Conservation (phyloP, 2,888 invertebrate species). For the Melanostoma mellinum region DNA sequence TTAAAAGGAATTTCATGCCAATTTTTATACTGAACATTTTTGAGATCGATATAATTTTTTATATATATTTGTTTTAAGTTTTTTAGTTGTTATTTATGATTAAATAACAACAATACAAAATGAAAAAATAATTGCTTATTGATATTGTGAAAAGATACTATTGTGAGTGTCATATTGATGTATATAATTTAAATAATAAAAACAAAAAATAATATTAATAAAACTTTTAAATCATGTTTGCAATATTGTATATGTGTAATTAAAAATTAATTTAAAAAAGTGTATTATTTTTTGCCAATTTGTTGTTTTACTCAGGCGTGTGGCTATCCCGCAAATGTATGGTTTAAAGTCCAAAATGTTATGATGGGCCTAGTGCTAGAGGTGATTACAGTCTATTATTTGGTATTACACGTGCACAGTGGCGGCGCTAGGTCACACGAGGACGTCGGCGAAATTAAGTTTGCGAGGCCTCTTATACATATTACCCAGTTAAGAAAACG, state of each 20-base stretch:
- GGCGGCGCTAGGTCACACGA: no score
- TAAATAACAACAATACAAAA: slow-evolving; percentile 56
- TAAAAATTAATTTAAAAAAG: slow-evolving; percentile 55
- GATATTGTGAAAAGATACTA: slow-evolving; percentile 72
- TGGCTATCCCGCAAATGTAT: neutral
- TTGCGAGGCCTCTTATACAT: no score
- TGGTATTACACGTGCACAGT: no score
- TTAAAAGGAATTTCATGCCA: slow-evolving; percentile 39
- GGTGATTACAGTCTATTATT: no score
- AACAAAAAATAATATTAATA: slow-evolving; percentile 54
- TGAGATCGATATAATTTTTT: slow-evolving; percentile 55
- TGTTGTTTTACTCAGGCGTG: slow-evolving; percentile 18
- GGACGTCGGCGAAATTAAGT: no score
- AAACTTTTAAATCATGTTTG: slow-evolving; percentile 71
- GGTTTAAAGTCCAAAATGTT: no score
- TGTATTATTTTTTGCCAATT: slow-evolving; percentile 69
- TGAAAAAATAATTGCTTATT: slow-evolving; percentile 66
- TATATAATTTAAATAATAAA: slow-evolving; percentile 74
- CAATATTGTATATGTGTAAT: slow-evolving; percentile 79
- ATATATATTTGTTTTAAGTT: slow-evolving; percentile 36
- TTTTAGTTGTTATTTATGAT: slow-evolving; percentile 53
- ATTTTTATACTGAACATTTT: slow-evolving; percentile 53
- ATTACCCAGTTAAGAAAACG: no score
- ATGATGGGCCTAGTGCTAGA: no score
- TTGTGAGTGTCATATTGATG: slow-evolving; percentile 74